These are phyloP conservation scores for Galeopterus variegatus DNA, from an alignment of 2,113 vertebrate genomes.

Conservation along the genomic window DNA sequence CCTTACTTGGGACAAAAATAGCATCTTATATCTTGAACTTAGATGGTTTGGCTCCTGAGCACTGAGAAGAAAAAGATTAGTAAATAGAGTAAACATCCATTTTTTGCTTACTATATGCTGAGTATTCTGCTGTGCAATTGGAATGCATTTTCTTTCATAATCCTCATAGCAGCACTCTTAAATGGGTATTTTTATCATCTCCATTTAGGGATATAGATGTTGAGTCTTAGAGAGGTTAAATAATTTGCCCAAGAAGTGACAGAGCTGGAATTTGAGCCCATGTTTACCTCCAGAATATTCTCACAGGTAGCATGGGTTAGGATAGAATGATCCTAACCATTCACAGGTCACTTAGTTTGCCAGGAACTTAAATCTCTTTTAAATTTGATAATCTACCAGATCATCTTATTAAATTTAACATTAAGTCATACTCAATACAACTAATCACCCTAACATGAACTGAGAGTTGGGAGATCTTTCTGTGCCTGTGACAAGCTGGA, in stretches of 20 bases:
- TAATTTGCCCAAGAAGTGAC: too few relatives aligned
- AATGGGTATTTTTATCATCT: neutral
- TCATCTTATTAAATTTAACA: neutral
- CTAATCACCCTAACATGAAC: neutral
- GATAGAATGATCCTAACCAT: neutral
- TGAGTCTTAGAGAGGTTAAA: neutral
- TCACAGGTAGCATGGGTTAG: neutral
- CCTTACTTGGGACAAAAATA: neutral
- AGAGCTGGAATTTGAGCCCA: too few relatives aligned
- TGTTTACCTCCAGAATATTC: neutral
- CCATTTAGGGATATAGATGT: neutral
- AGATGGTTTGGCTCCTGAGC: neutral
- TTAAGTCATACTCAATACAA: neutral
- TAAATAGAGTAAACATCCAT: neutral
- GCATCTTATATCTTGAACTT: neutral
- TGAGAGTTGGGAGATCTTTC: neutral
- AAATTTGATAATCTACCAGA: neutral
- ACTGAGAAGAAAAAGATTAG: neutral
- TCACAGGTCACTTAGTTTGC: neutral
- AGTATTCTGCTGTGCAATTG: neutral
- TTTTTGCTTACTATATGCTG: neutral
- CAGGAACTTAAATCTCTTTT: neutral
- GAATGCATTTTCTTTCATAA: conserved; percentile 2
- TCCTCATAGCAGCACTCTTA: neutral
- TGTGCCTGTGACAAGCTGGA: neutral